Conservation (phyloP, 1,140 invertebrate genomes). For the Hyphantria cunea region DNA sequence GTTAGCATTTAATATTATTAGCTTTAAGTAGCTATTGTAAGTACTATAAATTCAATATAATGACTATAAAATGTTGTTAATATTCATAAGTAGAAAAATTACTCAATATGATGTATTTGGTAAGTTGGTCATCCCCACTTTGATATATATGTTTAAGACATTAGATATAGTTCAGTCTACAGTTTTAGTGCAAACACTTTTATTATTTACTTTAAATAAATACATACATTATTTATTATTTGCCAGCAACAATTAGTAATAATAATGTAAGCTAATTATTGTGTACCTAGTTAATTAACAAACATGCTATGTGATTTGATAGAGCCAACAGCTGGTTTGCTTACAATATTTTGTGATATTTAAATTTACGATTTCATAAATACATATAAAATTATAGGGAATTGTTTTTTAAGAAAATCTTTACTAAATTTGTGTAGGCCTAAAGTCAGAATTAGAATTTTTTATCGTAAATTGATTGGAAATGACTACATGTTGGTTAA, state of each 20-base stretch:
- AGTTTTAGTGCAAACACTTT: no score
- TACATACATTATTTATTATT: no score
- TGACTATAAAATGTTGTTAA: slow-evolving; percentile 1
- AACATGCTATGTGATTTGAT: slow-evolving; percentile 16
- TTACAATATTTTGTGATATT: slow-evolving; percentile 25
- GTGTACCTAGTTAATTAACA: no score
- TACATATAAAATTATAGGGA: no score
- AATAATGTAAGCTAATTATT: no score
- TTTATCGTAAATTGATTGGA: neutral
- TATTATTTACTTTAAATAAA: no score
- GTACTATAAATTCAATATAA: no score
- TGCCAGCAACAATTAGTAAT: no score
- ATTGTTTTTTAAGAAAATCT: no score
- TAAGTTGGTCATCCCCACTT: neutral
- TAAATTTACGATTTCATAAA: no score
- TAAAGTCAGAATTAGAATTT: slow-evolving; percentile 2
- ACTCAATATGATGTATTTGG: slow-evolving; percentile 12
- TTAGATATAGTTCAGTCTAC: no score
- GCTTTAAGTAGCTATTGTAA: slow-evolving; percentile 5
- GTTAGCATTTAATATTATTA: slow-evolving; percentile 21
- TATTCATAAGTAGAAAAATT: neutral
- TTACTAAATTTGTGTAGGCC: neutral
- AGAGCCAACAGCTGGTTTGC: slow-evolving; percentile 16
- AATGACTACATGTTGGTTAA: no score
- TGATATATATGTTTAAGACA: neutral